Evolutionary conservation across 2,888 invertebrate species (phyloP), one percentile per base, ranked within the genome.

Genomic region (Cephus pulcher): DNA sequence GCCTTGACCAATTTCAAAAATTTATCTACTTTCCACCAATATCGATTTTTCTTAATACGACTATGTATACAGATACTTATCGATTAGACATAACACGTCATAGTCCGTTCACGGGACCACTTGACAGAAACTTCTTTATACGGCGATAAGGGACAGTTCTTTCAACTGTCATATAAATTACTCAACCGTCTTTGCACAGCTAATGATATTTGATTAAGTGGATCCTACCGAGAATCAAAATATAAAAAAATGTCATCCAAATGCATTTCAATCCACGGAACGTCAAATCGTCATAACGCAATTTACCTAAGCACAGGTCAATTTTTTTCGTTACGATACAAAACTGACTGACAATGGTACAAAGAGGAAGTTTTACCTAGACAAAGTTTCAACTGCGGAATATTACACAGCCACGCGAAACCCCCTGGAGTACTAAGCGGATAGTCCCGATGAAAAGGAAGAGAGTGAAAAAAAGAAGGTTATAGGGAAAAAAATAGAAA

Each of bases 341-440:
- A 9, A 9, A 23, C 23, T 9, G 23, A 23, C 23, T 23, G 9
- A 9, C 9, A 56, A 23, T 23, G 2, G 6, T 56, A 56, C 6
- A 56, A 56, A 56, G 56, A 56, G 3, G 9, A 2, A 23, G 23
- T 23, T 56, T 56, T 56, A 0, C 23, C 23, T 56, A 56, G 56
- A 56, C 9, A 23, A 56, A 23, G 23, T 56, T 56, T 56, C 23
- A 9, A 56, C 56, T 23, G 56, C 56, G 56, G 23, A 56, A 56
- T 56, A 23, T 56, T 56, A 23, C 56, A 56, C 56, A 23, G 56
- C 23, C 56, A 23, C 9, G 23, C 23, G 2, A 82, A 82, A 81
- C 82, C 76, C 77, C 77, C 35, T 74, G 79, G 76, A 80, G 76
- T 78, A 81, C 81, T 2, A 23, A 40, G 79, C 82, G 81, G 79